These are phyloP conservation scores for Agonopterix heracliana DNA, from an alignment of 2,888 invertebrate genomes.

Conservation along the genomic window DNA sequence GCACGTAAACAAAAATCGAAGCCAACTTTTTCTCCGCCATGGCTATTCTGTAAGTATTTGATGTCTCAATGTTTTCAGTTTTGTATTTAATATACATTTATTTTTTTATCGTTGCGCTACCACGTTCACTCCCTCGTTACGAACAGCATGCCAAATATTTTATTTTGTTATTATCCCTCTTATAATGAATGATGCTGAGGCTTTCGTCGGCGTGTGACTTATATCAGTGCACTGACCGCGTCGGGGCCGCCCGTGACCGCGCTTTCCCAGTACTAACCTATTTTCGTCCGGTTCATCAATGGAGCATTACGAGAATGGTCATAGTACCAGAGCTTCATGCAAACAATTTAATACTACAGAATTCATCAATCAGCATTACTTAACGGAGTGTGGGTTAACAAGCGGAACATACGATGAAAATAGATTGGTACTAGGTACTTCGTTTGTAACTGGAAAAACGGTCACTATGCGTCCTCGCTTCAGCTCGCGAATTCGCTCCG, in stretches of 20 bases:
- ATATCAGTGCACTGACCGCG: conserved; percentile 69
- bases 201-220: conserved; percentile 76
- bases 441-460: conserved; percentile 45
- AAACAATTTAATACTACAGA: not conserved
- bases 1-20: conserved; percentile 45
- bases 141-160: conserved; percentile 75
- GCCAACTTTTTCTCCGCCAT: conserved; percentile 51
- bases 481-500: conserved; percentile 64
- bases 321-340: not conserved
- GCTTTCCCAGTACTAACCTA: conserved; percentile 68
- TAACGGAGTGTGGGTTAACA: not conserved
- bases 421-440: conserved; percentile 56
- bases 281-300: conserved; percentile 34
- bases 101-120: conserved; percentile 67
- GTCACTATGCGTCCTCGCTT: conserved; percentile 54
- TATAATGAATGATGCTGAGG: conserved; percentile 74
- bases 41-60: conserved; percentile 68
- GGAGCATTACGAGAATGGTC: not conserved
- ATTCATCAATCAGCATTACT: not conserved
- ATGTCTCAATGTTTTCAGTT: conserved; percentile 66
- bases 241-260: conserved; percentile 62
- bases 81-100: conserved; percentile 52
- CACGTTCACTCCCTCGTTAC: conserved; percentile 74
- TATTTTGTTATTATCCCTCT: conserved; percentile 56
- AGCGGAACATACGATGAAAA: conserved; percentile 15